A percentile compares a stretch with the other conserved stretches of the same genome.
phyloP scores from a whole-genome alignment of 2,888 invertebrate genomes.

The Chrysina gloriosa region DNA sequence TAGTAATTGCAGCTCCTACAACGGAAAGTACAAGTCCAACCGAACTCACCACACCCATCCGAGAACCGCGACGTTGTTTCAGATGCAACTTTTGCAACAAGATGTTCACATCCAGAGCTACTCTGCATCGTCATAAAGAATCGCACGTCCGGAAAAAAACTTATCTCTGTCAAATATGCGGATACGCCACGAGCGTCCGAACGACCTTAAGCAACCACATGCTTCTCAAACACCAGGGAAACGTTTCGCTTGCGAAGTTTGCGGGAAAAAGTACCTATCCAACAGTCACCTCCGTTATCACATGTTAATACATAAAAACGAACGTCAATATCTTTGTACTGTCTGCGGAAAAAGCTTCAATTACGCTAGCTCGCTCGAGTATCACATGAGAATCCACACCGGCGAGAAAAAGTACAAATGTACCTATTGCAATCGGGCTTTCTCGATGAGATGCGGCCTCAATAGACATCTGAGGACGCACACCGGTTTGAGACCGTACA shows the following conservation, averaged over 20 bases:
- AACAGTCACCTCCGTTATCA: slow-evolving; percentile 80
- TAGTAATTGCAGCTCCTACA: too few species aligned
- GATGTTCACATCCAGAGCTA: slow-evolving; percentile 34
- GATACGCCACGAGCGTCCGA: slow-evolving; percentile 48
- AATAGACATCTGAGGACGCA: slow-evolving; percentile 84
- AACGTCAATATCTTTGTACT: slow-evolving; percentile 80
- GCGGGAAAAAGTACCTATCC: slow-evolving; percentile 76
- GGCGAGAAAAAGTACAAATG: slow-evolving; percentile 55
- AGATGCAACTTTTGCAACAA: slow-evolving; percentile 41
- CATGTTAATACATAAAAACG: slow-evolving; percentile 81
- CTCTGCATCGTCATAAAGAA: slow-evolving; percentile 46
- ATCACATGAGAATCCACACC: slow-evolving; percentile 56
- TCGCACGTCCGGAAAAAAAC: slow-evolving; percentile 42
- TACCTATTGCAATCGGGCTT: slow-evolving; percentile 51
- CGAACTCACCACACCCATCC: neutral
- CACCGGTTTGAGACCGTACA: slow-evolving; percentile 83
- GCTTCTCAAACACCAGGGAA: slow-evolving; percentile 63
- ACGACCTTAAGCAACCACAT: slow-evolving; percentile 51
- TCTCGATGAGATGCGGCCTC: slow-evolving; percentile 67
- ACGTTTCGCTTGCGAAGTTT: slow-evolving; percentile 71
- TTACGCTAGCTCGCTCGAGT: slow-evolving; percentile 72
- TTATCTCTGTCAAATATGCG: slow-evolving; percentile 53
- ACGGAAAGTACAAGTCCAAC: too few species aligned
- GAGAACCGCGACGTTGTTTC: slow-evolving; percentile 39
- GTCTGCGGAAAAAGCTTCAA: slow-evolving; percentile 87